A percentile compares a stretch with the other conserved stretches of the same genome.
These are phyloP conservation scores for Aulostomus chinensis DNA, from an alignment of 2,797 vertebrate species.

Conservation along the genomic window DNA sequence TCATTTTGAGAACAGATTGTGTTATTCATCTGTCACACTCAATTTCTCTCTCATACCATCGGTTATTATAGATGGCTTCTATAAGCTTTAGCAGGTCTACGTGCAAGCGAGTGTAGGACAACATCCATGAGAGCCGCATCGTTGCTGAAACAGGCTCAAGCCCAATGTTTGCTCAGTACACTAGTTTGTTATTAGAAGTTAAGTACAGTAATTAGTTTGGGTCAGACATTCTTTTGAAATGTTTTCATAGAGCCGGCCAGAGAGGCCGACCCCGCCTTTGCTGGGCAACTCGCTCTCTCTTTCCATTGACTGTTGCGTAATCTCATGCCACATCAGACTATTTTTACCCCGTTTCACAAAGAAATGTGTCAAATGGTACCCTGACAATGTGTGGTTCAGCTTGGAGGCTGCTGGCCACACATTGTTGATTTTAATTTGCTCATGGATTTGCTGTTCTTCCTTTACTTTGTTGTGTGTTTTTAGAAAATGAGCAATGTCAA, in stretches of 20 bases:
- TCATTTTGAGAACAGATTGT: conserved; percentile 18
- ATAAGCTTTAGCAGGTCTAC: conserved; percentile 1
- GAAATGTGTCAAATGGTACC: conserved; percentile 19
- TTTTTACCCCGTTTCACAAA: conserved; percentile 21
- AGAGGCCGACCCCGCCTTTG: conserved; percentile 26
- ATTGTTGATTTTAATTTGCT: too few relatives aligned
- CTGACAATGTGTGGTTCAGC: too few relatives aligned
- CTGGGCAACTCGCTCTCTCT: not conserved
- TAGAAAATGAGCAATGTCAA: too few relatives aligned
- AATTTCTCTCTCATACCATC: conserved; percentile 1
- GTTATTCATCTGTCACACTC: conserved; percentile 13
- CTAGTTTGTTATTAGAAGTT: conserved; percentile 29
- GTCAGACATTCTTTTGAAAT: conserved; percentile 20
- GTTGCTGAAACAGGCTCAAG: not conserved
- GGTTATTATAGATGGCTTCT: not conserved
- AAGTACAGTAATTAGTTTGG: conserved; percentile 29
- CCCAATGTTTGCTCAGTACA: conserved; percentile 10
- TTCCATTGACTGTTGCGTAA: conserved; percentile 28
- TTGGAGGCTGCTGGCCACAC: too few relatives aligned
- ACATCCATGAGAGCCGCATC: not conserved
- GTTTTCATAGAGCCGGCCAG: conserved; percentile 11
- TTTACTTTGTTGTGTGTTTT: conserved; percentile 17
- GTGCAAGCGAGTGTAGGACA: not conserved
- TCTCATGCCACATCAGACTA: conserved; percentile 31
- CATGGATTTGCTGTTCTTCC: too few relatives aligned